Evolutionary conservation across 1,140 invertebrate species (phyloP).

Genomic region (Drosophila biarmipes): DNA sequence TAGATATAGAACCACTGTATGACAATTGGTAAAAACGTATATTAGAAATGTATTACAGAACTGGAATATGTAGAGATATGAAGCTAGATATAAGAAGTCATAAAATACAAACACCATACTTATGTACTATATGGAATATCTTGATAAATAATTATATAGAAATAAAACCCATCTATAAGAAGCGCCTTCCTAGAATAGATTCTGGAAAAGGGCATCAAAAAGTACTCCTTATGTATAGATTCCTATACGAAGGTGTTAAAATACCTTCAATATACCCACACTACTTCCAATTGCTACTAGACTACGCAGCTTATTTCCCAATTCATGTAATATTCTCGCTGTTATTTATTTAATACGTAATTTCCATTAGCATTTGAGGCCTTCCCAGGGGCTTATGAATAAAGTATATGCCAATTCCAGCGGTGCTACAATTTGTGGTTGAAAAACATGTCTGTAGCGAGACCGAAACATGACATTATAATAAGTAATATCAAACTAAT

Average conservation of each 20-base stretch:
- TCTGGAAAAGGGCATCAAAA: too few species aligned
- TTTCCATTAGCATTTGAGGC: constrained; percentile 32
- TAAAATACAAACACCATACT: too few species aligned
- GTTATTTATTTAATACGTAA: constrained; percentile 42
- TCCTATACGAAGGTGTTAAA: background rate
- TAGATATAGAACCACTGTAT: too few species aligned
- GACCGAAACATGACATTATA: constrained; percentile 46
- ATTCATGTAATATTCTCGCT: constrained; percentile 18
- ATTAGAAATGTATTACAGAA: too few species aligned
- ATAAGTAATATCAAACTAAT: constrained; percentile 43
- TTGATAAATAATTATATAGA: too few species aligned
- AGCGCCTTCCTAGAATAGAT: too few species aligned
- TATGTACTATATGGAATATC: too few species aligned
- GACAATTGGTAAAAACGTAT: too few species aligned
- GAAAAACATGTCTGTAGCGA: constrained; percentile 14
- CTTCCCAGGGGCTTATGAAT: constrained; percentile 25
- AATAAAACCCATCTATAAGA: too few species aligned
- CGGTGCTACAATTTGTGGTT: constrained; percentile 32
- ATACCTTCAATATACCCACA: background rate
- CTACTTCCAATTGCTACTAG: background rate
- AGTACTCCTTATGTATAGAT: too few species aligned
- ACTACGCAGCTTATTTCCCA: constrained; percentile 8
- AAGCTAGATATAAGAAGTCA: too few species aligned
- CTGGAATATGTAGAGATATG: too few species aligned
- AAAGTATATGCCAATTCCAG: constrained; percentile 26